Evolutionary conservation across 2,113 vertebrate genomes (phyloP).

Genomic region (Pluvialis apricaria): DNA sequence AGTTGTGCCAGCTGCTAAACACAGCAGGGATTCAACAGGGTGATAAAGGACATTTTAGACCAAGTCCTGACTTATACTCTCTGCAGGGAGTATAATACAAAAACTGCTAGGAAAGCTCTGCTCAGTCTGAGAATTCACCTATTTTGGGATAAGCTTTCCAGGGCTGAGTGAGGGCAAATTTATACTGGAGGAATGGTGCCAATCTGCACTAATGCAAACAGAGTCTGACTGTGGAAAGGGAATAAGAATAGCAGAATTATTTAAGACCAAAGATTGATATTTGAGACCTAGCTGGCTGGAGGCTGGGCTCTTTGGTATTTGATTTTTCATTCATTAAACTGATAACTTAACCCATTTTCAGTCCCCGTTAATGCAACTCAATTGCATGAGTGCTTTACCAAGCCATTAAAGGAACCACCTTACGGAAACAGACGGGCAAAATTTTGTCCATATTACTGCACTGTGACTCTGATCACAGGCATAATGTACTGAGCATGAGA

Average conservation of each 20-base stretch:
- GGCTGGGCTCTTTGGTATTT: neutral
- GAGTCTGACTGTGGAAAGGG: neutral
- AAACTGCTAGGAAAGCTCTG: constrained; percentile 8
- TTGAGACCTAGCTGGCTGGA: neutral
- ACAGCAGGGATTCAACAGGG: constrained; percentile 35
- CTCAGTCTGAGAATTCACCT: neutral
- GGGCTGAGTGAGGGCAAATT: neutral
- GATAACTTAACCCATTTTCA: neutral
- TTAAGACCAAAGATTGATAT: constrained; percentile 4
- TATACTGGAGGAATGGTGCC: neutral
- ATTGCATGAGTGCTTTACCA: neutral
- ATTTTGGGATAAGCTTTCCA: neutral
- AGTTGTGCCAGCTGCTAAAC: constrained; percentile 53
- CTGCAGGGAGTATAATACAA: neutral
- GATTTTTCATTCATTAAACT: constrained; percentile 23
- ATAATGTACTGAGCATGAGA: neutral
- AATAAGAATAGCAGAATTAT: constrained; percentile 5
- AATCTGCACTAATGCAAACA: neutral
- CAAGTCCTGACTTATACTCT: neutral
- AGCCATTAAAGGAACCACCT: neutral
- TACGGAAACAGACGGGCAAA: neutral
- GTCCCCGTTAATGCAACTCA: neutral
- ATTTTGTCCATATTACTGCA: neutral
- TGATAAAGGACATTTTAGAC: constrained; percentile 52
- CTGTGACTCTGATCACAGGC: neutral